Evolutionary conservation across 2,113 vertebrate genomes (phyloP).

Genomic region (Cephalopterus ornatus): DNA sequence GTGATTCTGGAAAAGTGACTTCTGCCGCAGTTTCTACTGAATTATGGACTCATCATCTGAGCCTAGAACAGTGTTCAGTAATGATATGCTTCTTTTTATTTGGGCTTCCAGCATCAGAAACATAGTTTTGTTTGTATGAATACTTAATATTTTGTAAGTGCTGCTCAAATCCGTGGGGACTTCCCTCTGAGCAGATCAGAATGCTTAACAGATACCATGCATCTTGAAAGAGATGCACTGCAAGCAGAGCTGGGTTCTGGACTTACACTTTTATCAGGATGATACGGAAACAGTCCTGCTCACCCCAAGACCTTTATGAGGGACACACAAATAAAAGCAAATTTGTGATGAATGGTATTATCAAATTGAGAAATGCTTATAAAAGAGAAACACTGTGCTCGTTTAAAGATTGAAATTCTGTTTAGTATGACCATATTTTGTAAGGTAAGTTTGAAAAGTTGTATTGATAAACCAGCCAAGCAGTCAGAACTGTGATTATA

Average conservation of each 20-base stretch:
- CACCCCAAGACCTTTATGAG: not conserved
- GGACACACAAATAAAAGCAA: not conserved
- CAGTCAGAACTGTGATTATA: not conserved
- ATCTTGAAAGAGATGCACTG: not conserved
- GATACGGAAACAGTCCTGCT: not conserved
- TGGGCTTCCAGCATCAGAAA: not conserved
- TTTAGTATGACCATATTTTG: not conserved
- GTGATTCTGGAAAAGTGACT: not conserved
- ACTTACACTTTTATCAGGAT: not conserved
- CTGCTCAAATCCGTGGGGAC: not conserved
- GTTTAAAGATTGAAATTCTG: not conserved
- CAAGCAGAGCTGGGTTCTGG: not conserved
- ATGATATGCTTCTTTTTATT: not conserved
- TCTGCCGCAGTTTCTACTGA: not conserved
- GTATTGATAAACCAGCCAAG: not conserved
- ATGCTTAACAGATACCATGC: not conserved
- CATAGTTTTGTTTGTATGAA: not conserved
- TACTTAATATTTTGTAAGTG: not conserved
- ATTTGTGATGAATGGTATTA: not conserved
- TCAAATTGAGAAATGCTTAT: not conserved
- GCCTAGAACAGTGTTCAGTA: not conserved
- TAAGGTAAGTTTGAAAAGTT: not conserved
- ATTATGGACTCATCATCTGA: not conserved
- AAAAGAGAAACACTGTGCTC: not conserved
- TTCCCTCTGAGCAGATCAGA: not conserved